phyloP scores from a whole-genome alignment of 2,797 vertebrate genomes.

The Myotis myotis region DNA sequence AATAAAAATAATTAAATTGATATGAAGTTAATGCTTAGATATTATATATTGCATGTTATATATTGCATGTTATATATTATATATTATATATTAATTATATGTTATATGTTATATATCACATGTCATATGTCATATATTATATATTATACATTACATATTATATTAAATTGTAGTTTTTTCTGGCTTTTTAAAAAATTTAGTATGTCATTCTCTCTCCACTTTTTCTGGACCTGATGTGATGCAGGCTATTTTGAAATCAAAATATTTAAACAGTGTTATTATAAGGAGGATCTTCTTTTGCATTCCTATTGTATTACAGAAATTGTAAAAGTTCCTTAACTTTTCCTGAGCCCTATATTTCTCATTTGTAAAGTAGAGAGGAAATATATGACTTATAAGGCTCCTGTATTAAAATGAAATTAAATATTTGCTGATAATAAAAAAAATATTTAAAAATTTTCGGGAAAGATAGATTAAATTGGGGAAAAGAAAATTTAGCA shows the following conservation, averaged over 20 bases:
- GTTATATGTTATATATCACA: background rate
- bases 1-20: conserved; percentile 19
- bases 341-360: too few species aligned
- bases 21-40: background rate
- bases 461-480: background rate
- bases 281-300: too few species aligned
- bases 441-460: background rate
- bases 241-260: background rate
- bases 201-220: background rate
- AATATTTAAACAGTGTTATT: background rate
- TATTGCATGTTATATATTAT: background rate
- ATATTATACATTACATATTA: too few species aligned
- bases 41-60: background rate
- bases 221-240: background rate
- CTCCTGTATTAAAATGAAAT: too few species aligned
- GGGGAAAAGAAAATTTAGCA: background rate
- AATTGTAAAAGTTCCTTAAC: too few species aligned
- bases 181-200: background rate
- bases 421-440: too few species aligned
- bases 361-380: too few species aligned
- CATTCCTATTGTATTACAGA: too few species aligned
- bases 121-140: background rate
- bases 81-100: background rate
- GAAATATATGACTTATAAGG: too few species aligned
- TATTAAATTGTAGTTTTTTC: background rate